Evolutionary conservation across 2,797 vertebrate species (phyloP).

Genomic region (Spinibarbus caldwelli): DNA sequence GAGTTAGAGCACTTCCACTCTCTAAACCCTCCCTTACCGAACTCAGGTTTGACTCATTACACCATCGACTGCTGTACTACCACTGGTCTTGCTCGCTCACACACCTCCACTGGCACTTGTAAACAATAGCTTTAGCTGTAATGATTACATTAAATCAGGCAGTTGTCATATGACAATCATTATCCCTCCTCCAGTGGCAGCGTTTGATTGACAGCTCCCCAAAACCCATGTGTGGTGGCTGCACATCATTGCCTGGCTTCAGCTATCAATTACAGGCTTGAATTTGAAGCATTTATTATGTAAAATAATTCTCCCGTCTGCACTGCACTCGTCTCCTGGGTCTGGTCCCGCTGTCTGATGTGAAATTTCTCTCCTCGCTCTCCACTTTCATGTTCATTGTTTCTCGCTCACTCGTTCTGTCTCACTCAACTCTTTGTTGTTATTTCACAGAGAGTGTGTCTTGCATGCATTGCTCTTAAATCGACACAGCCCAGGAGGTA

Average conservation of each 20-base stretch:
- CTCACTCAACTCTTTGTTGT: slow-evolving; percentile 37
- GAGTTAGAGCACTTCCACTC: slow-evolving; percentile 83
- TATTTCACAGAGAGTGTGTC: slow-evolving; percentile 20
- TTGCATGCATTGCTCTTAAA: slow-evolving; percentile 31
- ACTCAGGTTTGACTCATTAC: too few relatives aligned
- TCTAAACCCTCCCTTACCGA: not conserved
- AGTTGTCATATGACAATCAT: slow-evolving; percentile 65
- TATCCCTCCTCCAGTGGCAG: slow-evolving; percentile 78
- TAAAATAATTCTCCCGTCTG: slow-evolving; percentile 91
- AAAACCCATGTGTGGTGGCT: slow-evolving; percentile 57
- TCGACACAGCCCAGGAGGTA: slow-evolving; percentile 31
- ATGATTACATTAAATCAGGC: slow-evolving; percentile 57
- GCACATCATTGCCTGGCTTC: slow-evolving; percentile 78
- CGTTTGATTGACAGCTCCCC: slow-evolving; percentile 76
- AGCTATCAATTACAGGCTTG: slow-evolving; percentile 96
- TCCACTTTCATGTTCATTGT: slow-evolving; percentile 60
- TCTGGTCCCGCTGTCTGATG: slow-evolving; percentile 66
- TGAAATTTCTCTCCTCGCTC: slow-evolving; percentile 66
- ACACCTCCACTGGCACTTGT: slow-evolving; percentile 40
- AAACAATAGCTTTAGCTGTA: slow-evolving; percentile 51
- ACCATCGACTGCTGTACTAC: slow-evolving; percentile 40
- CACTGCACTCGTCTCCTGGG: slow-evolving; percentile 58
- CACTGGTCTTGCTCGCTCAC: slow-evolving; percentile 5
- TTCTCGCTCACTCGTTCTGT: slow-evolving; percentile 31
- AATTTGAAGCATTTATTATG: slow-evolving; percentile 97